Evolutionary conservation across 37 sponge, comb jelly and placozoan species (phyloP), one percentile per base, ranked within the genome.

Genomic region (Cladorhizidae sp.): DNA sequence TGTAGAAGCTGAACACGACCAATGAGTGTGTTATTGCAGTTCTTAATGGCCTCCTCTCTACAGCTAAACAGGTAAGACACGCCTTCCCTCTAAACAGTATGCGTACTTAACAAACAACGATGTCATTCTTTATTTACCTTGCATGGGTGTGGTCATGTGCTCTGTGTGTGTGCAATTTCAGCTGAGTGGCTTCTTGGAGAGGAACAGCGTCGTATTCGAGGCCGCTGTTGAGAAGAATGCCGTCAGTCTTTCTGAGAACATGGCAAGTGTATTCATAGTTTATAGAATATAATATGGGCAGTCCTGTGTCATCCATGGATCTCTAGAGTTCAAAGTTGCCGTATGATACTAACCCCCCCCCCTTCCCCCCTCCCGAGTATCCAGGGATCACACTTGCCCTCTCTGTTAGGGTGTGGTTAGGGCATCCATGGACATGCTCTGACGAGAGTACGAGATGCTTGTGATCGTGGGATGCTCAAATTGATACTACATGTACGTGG

Each of bases 21-120:
- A 90, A 95, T 56, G 95, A 95, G 43, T 95, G 95, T 40, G 80
- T 92, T 25, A 77, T 88, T 0, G 91, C 95, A 37, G 59, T 83
- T 25, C 77, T 95, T 23, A 71, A 80, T 67, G 83, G 83, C 18
- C 54, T 91, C 22, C 52, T 28, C 37, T 41, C 74, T 11, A 73
- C 87, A 25, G 77, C 52, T 1, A 37, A 82, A 23, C 77, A 85
- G 82, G 91, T 86, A 40, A 25, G 55, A 57, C 0, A 42, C 18
- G 17, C 74, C 18, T 1, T 8, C 43, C 20, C 43, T 20, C 71
- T 40, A 70, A 61, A 17, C 9, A 9, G 49, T 45, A 12, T 45
- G 49, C 9, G 49, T 9, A 45, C 49, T 45, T 9, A 45, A 45
- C 9, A 32, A 31, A 37, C 31, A 5, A 37, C 14, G 38, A 68